phyloP scores from a whole-genome alignment of 2,797 vertebrate genomes.

The Heteromormyrus szaboi region DNA sequence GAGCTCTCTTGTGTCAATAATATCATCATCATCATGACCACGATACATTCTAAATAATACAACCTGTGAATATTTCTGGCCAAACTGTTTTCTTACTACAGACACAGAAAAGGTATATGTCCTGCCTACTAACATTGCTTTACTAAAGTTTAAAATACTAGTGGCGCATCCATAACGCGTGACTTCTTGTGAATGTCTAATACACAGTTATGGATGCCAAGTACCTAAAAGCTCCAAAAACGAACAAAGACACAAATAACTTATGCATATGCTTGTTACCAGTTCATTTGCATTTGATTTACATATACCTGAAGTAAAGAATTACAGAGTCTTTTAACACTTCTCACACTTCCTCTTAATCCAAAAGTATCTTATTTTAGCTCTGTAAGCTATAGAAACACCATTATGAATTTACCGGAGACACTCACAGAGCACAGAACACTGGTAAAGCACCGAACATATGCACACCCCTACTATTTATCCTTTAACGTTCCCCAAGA shows the following conservation, averaged over 20 bases:
- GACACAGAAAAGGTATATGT: not conserved
- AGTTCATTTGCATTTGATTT: slow-evolving; percentile 7
- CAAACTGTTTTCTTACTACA: slow-evolving; percentile 33
- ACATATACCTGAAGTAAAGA: not conserved
- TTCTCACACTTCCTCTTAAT: not conserved
- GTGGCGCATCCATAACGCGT: not conserved
- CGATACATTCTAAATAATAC: slow-evolving; percentile 23
- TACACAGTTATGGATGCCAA: not conserved
- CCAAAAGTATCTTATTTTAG: not conserved
- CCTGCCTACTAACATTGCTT: not conserved
- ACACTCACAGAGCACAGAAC: not conserved
- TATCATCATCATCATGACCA: not conserved
- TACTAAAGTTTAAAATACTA: not conserved
- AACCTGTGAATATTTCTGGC: slow-evolving; percentile 39
- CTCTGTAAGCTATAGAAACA: not conserved
- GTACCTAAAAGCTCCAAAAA: not conserved
- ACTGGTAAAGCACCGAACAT: not conserved
- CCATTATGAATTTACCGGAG: not conserved
- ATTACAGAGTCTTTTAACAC: not conserved
- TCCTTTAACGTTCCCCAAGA: not conserved
- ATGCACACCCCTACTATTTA: not conserved
- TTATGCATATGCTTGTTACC: not conserved
- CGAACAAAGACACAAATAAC: not conserved
- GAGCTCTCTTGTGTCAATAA: not conserved
- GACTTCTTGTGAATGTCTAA: not conserved